Base-by-base conservation (phyloP, 2,797 vertebrate species). In the Fundulus diaphanus region DNA sequence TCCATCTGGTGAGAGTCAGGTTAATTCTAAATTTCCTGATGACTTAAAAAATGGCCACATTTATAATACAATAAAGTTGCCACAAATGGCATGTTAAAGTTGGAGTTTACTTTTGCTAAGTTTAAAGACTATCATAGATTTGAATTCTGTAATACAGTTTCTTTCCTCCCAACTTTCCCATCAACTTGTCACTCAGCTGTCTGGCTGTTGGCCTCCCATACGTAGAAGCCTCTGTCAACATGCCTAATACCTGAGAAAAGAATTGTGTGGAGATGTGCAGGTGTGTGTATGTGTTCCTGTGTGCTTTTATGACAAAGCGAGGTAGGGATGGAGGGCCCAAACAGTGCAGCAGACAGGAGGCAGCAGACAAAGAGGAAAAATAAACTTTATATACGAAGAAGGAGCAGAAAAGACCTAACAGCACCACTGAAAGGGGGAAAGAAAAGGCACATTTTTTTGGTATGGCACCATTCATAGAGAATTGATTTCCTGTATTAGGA, bases 241-340 rank as follows among this genome's bases (percentile, higher is more conserved):
- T 59, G 56, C 16, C 56, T 59, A 33, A 57, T 33, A 33, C 18
- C 56, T 59, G 56, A 59, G 56, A 59, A 59, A 59, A 16, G 56
- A 59, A 59, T 59, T 57, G 56, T 59, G 56, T 59, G 56, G 29
- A 59, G 27, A 59, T 29, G 56, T 59, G 56, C 15, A 59, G 56
- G 18, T 13, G 29, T 59, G 29, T 59, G 56, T 27, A 57, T 57
- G 56, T 57, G 13, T 57, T 57, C 54, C 15, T 31, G 20, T 59
- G 56, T 59, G 29, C 29, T 59, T 59, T 59, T 59, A 59, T 59
- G 27, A 59, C 56, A 59, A 59, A 15, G 15, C 13, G 5, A 31
- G 29, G 11, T 33, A 59, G 33, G 56, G 56, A 59, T 59, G 12
- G 56, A 59, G 29, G 29, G 33, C 16, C 56, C 2, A 20, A 33